These are phyloP conservation scores for Syrphus vitripennis DNA, from an alignment of 2,888 invertebrate species.

Conservation along the genomic window DNA sequence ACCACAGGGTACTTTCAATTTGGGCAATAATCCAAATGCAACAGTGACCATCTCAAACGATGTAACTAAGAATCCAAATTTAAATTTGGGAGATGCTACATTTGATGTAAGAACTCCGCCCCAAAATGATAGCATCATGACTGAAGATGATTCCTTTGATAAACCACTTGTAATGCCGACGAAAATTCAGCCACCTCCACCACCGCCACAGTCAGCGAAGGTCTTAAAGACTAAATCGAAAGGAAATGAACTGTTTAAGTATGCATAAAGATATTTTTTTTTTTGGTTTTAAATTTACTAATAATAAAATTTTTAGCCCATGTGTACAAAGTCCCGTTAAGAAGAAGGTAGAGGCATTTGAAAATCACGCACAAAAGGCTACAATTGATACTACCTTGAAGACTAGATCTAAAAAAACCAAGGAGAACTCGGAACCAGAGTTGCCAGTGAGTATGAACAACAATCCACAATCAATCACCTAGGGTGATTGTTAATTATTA, in stretches of 20 bases:
- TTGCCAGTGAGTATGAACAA: slow-evolving; percentile 72
- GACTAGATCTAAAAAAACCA: slow-evolving; percentile 75
- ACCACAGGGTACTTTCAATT: slow-evolving; percentile 73
- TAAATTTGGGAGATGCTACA: slow-evolving; percentile 72
- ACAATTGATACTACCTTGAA: slow-evolving; percentile 68
- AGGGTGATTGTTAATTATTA: too few relatives aligned
- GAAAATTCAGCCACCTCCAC: slow-evolving; percentile 30
- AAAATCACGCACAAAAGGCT: slow-evolving; percentile 79
- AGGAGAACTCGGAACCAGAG: slow-evolving; percentile 75
- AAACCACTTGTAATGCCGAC: slow-evolving; percentile 54
- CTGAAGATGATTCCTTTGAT: slow-evolving; percentile 78
- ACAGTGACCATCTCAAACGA: slow-evolving; percentile 68
- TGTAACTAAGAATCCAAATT: slow-evolving; percentile 30
- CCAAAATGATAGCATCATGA: slow-evolving; percentile 76
- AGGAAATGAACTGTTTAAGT: slow-evolving; percentile 80
- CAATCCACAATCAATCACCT: too few relatives aligned
- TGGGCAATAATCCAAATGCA: slow-evolving; percentile 73
- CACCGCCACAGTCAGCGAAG: slow-evolving; percentile 71
- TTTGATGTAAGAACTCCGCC: slow-evolving; percentile 72
- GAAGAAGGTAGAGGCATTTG: slow-evolving; percentile 85
- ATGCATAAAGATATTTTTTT: slow-evolving; percentile 27
- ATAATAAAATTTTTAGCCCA: slow-evolving; percentile 82
- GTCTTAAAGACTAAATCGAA: slow-evolving; percentile 75
- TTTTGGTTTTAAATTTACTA: not conserved
- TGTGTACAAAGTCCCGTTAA: slow-evolving; percentile 84